Conservation (phyloP, 2,888 invertebrate species). For the Tillus elongatus region DNA sequence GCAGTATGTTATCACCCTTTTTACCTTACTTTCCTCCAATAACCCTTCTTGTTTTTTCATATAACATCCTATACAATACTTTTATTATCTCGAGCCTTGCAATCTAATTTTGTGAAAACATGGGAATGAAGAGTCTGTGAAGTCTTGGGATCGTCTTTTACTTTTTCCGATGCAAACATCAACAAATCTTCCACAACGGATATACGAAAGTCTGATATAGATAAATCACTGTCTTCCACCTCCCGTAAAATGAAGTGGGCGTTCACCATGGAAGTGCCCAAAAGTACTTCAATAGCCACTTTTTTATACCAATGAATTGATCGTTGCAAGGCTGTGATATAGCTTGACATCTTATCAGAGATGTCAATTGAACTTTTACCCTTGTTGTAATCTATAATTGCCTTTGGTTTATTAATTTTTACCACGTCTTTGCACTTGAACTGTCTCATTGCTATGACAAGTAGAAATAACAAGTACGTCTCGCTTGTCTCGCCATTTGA, state of each 20-base stretch:
- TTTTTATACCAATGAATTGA: constrained; percentile 15
- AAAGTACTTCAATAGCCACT: constrained; percentile 14
- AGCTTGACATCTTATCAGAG: constrained; percentile 24
- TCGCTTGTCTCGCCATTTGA: constrained; percentile 27
- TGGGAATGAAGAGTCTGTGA: constrained; percentile 2
- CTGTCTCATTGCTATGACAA: constrained; percentile 23
- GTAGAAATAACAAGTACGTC: constrained; percentile 29
- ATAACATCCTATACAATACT: constrained; percentile 1
- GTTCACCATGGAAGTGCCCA: constrained; percentile 6
- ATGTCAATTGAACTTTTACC: constrained; percentile 26
- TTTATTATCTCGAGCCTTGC: constrained; percentile 2
- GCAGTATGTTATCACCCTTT: constrained; percentile 3
- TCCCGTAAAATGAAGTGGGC: constrained; percentile 3
- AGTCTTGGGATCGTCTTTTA: constrained; percentile 2
- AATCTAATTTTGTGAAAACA: constrained; percentile 3
- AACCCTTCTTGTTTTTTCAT: constrained; percentile 3
- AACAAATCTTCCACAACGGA: constrained; percentile 1
- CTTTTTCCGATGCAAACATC: constrained; percentile 2
- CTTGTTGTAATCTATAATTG: constrained; percentile 24
- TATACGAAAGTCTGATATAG: constrained; percentile 2
- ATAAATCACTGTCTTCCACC: constrained; percentile 3
- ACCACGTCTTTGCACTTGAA: constrained; percentile 18
- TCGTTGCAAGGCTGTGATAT: constrained; percentile 12
- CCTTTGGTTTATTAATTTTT: constrained; percentile 13
- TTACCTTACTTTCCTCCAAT: constrained; percentile 3